phyloP scores from a whole-genome alignment of 2,888 invertebrate species.

The Nomada ruficornis region DNA sequence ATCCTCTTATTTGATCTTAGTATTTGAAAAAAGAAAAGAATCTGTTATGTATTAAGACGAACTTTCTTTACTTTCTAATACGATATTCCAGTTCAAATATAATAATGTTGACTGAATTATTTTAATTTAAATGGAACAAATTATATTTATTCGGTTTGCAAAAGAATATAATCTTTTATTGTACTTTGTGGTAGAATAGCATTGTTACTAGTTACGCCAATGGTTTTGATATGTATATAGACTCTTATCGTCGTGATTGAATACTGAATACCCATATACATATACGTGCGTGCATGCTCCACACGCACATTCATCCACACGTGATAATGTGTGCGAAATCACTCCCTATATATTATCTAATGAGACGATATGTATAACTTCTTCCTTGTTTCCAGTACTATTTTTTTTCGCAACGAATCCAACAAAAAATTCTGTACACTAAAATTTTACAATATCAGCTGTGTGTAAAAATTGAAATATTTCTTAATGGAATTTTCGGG shows the following conservation, averaged over 20 bases:
- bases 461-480: too few relatives aligned
- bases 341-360: not conserved
- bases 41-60: not conserved
- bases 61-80: not conserved
- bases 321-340: constrained; percentile 37
- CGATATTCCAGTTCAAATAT: not conserved
- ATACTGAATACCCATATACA: not conserved
- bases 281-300: not conserved
- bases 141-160: not conserved
- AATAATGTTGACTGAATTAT: not conserved
- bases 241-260: constrained; percentile 1
- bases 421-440: not conserved
- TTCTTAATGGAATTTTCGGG: too few relatives aligned
- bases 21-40: too few relatives aligned
- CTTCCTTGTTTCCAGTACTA: not conserved
- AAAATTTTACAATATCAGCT: too few relatives aligned
- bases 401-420: not conserved
- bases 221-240: constrained; percentile 20
- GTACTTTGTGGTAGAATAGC: not conserved
- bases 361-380: not conserved
- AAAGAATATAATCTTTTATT: not conserved
- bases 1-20: too few relatives aligned
- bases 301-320: constrained; percentile 49
- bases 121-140: not conserved
- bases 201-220: too few relatives aligned